A percentile compares a stretch with the other conserved stretches of the same genome.
phyloP scores from a whole-genome alignment of 2,888 invertebrate species.

The Ichneumoninae sp. region DNA sequence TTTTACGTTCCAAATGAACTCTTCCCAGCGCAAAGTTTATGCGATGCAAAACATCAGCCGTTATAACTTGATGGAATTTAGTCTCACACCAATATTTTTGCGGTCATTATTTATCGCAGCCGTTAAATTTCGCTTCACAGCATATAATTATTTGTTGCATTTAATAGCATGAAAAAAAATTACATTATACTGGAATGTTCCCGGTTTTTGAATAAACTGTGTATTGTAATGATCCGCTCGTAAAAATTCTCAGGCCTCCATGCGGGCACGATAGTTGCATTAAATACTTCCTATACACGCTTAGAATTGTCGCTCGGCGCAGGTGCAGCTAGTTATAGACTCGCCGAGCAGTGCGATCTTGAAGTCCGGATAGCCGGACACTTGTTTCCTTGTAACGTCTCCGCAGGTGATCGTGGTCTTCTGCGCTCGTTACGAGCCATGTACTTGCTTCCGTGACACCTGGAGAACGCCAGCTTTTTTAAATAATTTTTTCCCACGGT shows the following conservation, averaged over 20 bases:
- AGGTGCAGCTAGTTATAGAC: conserved; percentile 50
- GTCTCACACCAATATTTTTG: no score
- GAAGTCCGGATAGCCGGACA: background rate
- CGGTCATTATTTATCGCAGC: background rate
- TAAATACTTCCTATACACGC: conserved; percentile 15
- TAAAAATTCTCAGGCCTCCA: background rate
- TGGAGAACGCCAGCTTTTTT: conserved; percentile 60
- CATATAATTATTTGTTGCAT: background rate
- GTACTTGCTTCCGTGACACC: conserved; percentile 75
- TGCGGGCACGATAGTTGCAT: conserved; percentile 33
- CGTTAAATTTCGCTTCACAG: background rate
- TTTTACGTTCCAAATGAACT: no score
- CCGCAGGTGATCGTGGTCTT: conserved; percentile 74
- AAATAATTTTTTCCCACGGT: conserved; percentile 54
- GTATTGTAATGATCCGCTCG: background rate
- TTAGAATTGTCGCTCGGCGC: conserved; percentile 40
- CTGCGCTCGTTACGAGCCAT: conserved; percentile 60
- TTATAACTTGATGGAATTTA: no score
- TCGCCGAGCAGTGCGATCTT: conserved; percentile 2
- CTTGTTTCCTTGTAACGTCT: conserved; percentile 49
- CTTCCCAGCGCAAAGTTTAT: no score
- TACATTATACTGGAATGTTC: no score
- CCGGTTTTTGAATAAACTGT: conserved; percentile 4
- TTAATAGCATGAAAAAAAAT: background rate
- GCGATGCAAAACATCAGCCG: no score